These are phyloP conservation scores for Psophia crepitans DNA, from an alignment of 2,113 vertebrate genomes.

Conservation along the genomic window DNA sequence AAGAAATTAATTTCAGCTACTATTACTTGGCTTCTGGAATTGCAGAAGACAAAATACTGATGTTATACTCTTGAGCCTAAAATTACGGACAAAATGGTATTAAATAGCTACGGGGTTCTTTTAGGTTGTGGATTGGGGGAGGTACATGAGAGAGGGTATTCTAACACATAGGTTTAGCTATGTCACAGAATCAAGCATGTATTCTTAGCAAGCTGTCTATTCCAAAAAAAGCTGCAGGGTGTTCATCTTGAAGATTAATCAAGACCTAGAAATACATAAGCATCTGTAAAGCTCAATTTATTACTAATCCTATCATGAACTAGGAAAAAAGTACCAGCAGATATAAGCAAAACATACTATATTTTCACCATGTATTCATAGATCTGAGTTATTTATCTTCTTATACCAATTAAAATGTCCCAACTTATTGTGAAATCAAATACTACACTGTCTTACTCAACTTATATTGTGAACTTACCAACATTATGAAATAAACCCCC, in stretches of 20 bases:
- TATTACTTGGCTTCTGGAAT: not conserved
- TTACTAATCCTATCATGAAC: slow-evolving; percentile 39
- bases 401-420: not conserved
- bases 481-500: not conserved
- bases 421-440: not conserved
- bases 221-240: slow-evolving; percentile 56
- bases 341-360: not conserved
- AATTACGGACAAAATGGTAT: slow-evolving; percentile 21
- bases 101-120: not conserved
- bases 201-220: slow-evolving; percentile 23
- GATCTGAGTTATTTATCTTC: not conserved
- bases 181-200: slow-evolving; percentile 21
- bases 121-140: not conserved
- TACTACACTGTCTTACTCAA: not conserved
- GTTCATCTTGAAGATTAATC: slow-evolving; percentile 65
- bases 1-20: slow-evolving; percentile 28
- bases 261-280: slow-evolving; percentile 53
- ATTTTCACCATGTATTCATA: not conserved
- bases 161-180: not conserved
- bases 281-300: slow-evolving; percentile 30
- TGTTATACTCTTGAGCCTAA: not conserved
- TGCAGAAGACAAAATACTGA: not conserved
- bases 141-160: not conserved
- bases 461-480: slow-evolving; percentile 12
- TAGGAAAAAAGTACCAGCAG: not conserved